These are phyloP conservation scores for Actinia tenebrosa DNA, from an alignment of 64 coral and sea anemone species.

Conservation along the genomic window DNA sequence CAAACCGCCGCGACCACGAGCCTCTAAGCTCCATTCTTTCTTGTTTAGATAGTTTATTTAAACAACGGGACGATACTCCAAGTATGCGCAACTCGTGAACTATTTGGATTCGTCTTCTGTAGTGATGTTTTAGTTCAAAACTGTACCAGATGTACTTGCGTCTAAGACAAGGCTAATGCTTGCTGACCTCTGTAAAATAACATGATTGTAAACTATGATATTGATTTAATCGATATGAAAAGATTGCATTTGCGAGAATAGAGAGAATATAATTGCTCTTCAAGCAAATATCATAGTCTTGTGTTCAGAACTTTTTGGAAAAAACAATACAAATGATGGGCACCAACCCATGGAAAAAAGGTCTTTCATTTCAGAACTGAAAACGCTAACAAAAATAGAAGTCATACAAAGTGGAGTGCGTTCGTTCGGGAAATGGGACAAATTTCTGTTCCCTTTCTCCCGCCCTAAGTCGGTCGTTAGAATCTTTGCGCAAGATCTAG, in stretches of 20 bases:
- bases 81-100: not conserved
- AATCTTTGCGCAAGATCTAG: no score
- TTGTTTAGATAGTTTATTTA: not conserved
- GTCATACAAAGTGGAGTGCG: no score
- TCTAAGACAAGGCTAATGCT: not conserved
- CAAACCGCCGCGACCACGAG: not conserved
- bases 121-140: not conserved
- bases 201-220: not conserved
- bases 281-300: no score
- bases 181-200: not conserved
- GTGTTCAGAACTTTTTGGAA: no score
- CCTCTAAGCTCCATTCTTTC: not conserved
- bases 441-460: no score
- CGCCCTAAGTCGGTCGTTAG: no score
- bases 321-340: no score
- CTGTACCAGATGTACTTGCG: not conserved
- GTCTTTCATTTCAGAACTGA: no score
- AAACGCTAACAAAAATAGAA: no score
- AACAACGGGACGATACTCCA: not conserved
- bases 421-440: no score
- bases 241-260: not conserved
- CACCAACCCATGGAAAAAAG: no score
- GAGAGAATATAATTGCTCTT: not conserved
- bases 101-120: not conserved
- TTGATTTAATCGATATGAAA: not conserved